Evolutionary conservation across 1,140 invertebrate genomes (phyloP).

Genomic region (Drosophila prosaltans): DNA sequence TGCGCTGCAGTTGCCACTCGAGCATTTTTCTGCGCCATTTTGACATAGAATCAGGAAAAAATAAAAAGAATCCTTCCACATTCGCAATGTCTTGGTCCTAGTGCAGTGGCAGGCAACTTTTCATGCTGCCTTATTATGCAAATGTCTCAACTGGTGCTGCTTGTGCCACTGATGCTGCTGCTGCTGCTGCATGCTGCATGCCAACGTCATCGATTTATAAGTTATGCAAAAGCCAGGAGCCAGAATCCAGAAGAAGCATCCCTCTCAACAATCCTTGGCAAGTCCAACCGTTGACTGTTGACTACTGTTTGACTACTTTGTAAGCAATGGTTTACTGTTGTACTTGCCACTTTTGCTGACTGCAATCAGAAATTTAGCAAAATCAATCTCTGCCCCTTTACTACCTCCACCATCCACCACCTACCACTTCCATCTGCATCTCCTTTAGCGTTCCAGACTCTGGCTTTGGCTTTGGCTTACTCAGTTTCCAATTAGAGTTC

Average conservation of each 20-base stretch:
- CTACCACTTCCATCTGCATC: background rate
- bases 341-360: constrained; percentile 62
- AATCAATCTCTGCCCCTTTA: constrained; percentile 41
- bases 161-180: constrained; percentile 23
- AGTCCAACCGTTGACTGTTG: constrained; percentile 25
- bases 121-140: constrained; percentile 74
- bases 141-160: constrained; percentile 45
- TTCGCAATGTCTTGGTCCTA: constrained; percentile 30
- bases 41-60: constrained; percentile 60
- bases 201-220: constrained; percentile 80
- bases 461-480: constrained; percentile 33
- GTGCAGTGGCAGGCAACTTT: constrained; percentile 57
- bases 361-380: constrained; percentile 59
- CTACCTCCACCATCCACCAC: background rate
- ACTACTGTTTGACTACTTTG: constrained; percentile 70
- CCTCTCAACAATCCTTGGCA: constrained; percentile 21
- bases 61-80: constrained; percentile 38
- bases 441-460: constrained; percentile 10
- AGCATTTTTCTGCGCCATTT: constrained; percentile 72
- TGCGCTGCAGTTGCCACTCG: constrained; percentile 61
- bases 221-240: constrained; percentile 67
- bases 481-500: constrained; percentile 61
- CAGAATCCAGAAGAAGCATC: constrained; percentile 10
- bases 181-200: constrained; percentile 44
- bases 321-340: constrained; percentile 67